Percentiles rank a stretch among this genome's conserved stretches.
These are phyloP conservation scores for Acomys russatus DNA, from an alignment of 2,797 vertebrate species.

Conservation along the genomic window DNA sequence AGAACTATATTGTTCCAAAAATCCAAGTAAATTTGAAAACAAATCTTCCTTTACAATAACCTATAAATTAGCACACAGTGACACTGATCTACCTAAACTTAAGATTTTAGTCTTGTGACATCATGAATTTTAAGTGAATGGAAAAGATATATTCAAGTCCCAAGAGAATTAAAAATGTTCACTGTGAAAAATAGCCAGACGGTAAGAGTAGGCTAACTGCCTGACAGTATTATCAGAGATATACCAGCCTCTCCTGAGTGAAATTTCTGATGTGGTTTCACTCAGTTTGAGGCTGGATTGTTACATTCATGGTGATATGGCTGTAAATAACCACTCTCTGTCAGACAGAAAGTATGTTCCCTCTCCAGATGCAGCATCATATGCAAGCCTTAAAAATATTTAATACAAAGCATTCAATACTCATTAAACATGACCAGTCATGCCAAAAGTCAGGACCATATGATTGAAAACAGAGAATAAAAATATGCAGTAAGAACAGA, in stretches of 20 bases:
- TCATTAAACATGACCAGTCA: background rate
- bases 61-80: background rate
- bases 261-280: background rate
- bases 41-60: background rate
- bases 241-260: background rate
- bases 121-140: background rate
- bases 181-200: background rate
- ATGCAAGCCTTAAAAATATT: background rate
- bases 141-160: background rate
- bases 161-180: background rate
- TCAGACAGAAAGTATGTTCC: background rate
- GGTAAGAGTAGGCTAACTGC: background rate
- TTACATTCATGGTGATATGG: background rate
- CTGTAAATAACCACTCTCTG: background rate
- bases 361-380: background rate
- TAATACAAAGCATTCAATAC: background rate
- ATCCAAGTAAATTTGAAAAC: background rate
- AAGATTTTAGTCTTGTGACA: background rate
- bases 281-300: background rate
- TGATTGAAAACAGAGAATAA: constrained; percentile 21
- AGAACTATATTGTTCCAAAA: background rate
- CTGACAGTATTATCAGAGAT: background rate
- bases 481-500: background rate
- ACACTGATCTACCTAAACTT: background rate
- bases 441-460: background rate